Percentiles rank a stretch among this genome's conserved stretches.
phyloP scores from a whole-genome alignment of 1,140 invertebrate genomes.

The Dendroctonus valens region DNA sequence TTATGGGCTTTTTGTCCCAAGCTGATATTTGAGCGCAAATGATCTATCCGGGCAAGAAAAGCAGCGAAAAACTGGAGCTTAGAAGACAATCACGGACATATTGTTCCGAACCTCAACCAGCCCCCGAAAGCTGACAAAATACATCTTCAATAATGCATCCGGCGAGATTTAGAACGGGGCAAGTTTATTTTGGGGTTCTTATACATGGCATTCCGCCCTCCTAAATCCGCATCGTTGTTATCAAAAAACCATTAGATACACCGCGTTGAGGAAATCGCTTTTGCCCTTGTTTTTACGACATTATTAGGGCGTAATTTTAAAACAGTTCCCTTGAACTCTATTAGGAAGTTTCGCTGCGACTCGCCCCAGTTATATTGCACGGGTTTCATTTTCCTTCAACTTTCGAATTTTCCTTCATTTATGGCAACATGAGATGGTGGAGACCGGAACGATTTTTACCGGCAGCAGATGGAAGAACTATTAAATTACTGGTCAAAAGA shows the following conservation, averaged over 20 bases:
- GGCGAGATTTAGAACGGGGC: constrained; percentile 7
- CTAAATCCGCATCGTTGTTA: constrained; percentile 13
- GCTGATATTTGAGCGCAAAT: constrained; percentile 9
- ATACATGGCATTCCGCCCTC: constrained; percentile 18
- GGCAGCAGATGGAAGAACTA: too few relatives aligned
- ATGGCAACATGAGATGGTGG: too few relatives aligned
- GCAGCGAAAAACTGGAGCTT: constrained; percentile 13
- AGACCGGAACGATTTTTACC: too few relatives aligned
- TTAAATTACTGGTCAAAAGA: too few relatives aligned
- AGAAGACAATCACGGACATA: constrained; percentile 23
- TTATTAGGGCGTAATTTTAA: constrained; percentile 15
- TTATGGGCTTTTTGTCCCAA: not conserved
- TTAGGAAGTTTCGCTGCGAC: too few relatives aligned
- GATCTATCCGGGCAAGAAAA: constrained; percentile 18
- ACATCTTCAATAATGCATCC: constrained; percentile 31
- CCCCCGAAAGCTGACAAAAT: constrained; percentile 28
- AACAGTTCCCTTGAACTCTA: too few relatives aligned
- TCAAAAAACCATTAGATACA: constrained; percentile 20
- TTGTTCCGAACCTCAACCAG: constrained; percentile 16
- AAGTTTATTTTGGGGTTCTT: constrained; percentile 25
- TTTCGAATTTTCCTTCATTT: too few relatives aligned
- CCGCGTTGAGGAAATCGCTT: constrained; percentile 12
- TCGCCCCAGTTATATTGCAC: too few relatives aligned
- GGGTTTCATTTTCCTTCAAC: too few relatives aligned
- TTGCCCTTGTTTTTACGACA: not conserved